These are phyloP conservation scores for Danio albolineatus DNA, from an alignment of 2,797 vertebrate species.

Conservation along the genomic window DNA sequence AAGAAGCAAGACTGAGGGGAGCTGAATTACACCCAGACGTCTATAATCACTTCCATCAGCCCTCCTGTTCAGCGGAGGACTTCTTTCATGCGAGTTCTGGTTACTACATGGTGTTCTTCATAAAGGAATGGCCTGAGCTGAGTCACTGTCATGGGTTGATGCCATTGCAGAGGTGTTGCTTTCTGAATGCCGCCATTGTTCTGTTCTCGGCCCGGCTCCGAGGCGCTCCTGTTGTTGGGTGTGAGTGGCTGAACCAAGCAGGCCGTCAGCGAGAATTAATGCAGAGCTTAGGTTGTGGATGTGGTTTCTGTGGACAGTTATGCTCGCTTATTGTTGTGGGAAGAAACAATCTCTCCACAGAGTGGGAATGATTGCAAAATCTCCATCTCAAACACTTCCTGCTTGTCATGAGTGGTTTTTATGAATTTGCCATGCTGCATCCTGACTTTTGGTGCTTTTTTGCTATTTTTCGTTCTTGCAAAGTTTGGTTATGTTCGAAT, in stretches of 20 bases:
- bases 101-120: conserved; percentile 33
- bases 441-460: not conserved
- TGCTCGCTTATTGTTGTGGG: conserved; percentile 44
- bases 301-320: conserved; percentile 53
- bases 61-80: conserved; percentile 60
- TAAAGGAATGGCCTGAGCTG: conserved; percentile 14
- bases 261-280: conserved; percentile 23
- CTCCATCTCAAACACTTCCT: conserved; percentile 35
- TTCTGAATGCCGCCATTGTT: conserved; percentile 49
- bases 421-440: not conserved
- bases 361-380: not conserved
- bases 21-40: conserved; percentile 78
- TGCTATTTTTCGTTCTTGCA: not conserved
- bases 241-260: conserved; percentile 7
- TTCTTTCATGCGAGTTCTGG: conserved; percentile 19
- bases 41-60: conserved; percentile 82
- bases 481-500: not conserved
- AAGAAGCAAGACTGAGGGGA: conserved; percentile 35
- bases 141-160: conserved; percentile 26
- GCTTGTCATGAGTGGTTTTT: conserved; percentile 3
- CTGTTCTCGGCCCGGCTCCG: conserved; percentile 10
- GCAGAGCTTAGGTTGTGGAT: conserved; percentile 40
- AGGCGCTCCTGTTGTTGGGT: conserved; percentile 29
- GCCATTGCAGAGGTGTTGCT: conserved; percentile 16
- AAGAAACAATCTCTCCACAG: conserved; percentile 27